These are phyloP conservation scores for Decapterus maruadsi DNA, from an alignment of 2,797 vertebrate species.

Conservation along the genomic window DNA sequence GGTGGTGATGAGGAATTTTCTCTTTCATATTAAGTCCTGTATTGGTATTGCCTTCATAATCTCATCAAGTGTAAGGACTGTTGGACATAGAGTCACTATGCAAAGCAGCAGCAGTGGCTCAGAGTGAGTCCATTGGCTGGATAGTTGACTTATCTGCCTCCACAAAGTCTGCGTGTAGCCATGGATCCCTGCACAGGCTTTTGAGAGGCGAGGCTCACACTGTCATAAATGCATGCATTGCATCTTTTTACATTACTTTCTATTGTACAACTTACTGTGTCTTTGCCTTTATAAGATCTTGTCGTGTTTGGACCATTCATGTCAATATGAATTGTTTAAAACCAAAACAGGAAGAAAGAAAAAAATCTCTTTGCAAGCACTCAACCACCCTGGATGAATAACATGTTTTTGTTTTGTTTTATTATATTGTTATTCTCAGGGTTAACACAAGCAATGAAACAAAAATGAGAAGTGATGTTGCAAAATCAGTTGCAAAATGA, in stretches of 20 bases:
- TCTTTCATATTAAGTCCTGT: constrained; percentile 1
- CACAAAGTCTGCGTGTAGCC: constrained; percentile 1
- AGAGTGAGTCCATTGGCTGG: constrained; percentile 53
- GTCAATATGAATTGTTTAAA: background rate
- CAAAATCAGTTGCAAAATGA: background rate
- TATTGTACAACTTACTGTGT: background rate
- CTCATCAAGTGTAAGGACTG: constrained; percentile 15
- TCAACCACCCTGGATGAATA: background rate
- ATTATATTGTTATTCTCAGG: background rate
- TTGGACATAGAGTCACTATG: constrained; percentile 52
- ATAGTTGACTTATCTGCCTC: constrained; percentile 51
- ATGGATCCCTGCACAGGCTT: constrained; percentile 11
- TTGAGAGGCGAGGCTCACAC: background rate
- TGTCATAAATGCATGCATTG: background rate
- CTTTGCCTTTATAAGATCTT: background rate
- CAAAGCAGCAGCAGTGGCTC: constrained; percentile 59
- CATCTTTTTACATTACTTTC: background rate
- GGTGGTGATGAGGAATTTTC: background rate
- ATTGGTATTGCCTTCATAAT: constrained; percentile 22
- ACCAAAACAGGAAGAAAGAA: background rate
- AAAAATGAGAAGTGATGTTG: background rate
- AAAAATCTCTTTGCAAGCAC: background rate
- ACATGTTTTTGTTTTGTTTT: background rate
- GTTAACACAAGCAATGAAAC: background rate
- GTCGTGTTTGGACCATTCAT: background rate